Percentiles rank a stretch among this genome's conserved stretches.
Evolutionary conservation across 2,888 invertebrate genomes (phyloP).

Genomic region (Ichneumoninae sp.): DNA sequence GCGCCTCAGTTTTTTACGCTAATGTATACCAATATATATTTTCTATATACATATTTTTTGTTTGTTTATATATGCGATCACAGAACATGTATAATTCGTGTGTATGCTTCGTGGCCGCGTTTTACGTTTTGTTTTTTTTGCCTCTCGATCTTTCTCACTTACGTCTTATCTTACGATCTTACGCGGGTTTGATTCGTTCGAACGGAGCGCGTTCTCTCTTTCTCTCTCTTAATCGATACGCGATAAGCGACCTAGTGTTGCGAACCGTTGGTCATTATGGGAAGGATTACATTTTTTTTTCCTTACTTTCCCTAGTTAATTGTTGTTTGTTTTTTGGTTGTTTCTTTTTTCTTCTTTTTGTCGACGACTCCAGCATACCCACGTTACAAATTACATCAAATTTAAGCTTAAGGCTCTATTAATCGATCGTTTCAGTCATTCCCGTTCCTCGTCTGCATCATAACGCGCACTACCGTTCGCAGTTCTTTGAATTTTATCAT

Average conservation of each 20-base stretch:
- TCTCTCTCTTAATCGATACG: constrained; percentile 27
- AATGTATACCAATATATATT: constrained; percentile 71
- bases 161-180: constrained; percentile 69
- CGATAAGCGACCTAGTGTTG: constrained; percentile 46
- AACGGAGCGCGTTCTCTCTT: constrained; percentile 44
- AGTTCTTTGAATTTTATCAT: constrained; percentile 3
- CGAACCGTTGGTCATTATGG: constrained; percentile 54
- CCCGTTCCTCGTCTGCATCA: constrained; percentile 32
- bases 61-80: constrained; percentile 78
- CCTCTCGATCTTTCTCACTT: constrained; percentile 24
- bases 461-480: constrained; percentile 15
- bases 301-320: constrained; percentile 16
- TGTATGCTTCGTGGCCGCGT: constrained; percentile 74
- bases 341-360: constrained; percentile 5
- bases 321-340: constrained; percentile 1
- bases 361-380: constrained; percentile 41
- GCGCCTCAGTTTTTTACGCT: constrained; percentile 63
- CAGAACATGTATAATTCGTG: constrained; percentile 80
- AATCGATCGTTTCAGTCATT: constrained; percentile 56
- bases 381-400: constrained; percentile 56
- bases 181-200: constrained; percentile 79
- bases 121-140: constrained; percentile 65
- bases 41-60: constrained; percentile 64
- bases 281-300: constrained; percentile 29
- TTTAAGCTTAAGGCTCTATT: constrained; percentile 58